These are phyloP conservation scores for Ephestia elutella DNA, from an alignment of 1,140 invertebrate genomes.

Conservation along the genomic window DNA sequence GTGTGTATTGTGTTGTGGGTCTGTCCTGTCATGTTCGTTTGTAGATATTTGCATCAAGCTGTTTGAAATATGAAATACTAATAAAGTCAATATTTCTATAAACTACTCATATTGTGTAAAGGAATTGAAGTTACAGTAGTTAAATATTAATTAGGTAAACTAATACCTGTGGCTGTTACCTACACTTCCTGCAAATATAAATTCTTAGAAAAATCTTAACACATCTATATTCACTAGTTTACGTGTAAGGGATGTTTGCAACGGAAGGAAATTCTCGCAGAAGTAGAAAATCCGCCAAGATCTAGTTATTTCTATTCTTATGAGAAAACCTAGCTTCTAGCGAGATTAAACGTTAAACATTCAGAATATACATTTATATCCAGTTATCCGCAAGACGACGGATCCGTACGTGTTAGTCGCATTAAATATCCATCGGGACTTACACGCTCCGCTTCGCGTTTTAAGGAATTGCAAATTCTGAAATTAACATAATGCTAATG, in stretches of 20 bases:
- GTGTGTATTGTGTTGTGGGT: neutral
- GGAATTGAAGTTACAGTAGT: no score
- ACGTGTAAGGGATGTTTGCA: neutral
- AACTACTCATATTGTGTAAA: no score
- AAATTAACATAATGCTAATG: constrained; percentile 3
- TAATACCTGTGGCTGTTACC: no score
- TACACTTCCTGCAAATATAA: no score
- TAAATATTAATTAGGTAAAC: no score
- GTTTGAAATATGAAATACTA: neutral
- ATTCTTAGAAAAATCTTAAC: no score
- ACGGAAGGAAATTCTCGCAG: no score
- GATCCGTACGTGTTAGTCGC: neutral
- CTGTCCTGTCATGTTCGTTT: neutral
- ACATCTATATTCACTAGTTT: neutral
- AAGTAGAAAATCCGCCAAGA: no score
- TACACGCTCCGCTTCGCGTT: neutral
- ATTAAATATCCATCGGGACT: neutral
- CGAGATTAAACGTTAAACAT: neutral
- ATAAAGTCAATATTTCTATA: no score
- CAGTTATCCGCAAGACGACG: neutral
- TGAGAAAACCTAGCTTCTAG: constrained; percentile 1
- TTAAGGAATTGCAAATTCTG: neutral
- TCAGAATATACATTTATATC: neutral
- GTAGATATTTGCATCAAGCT: neutral
- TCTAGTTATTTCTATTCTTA: constrained; percentile 29